Evolutionary conservation across 2,888 invertebrate genomes (phyloP), one percentile per base, ranked within the genome.

Genomic region (Sepioteuthis lessoniana): DNA sequence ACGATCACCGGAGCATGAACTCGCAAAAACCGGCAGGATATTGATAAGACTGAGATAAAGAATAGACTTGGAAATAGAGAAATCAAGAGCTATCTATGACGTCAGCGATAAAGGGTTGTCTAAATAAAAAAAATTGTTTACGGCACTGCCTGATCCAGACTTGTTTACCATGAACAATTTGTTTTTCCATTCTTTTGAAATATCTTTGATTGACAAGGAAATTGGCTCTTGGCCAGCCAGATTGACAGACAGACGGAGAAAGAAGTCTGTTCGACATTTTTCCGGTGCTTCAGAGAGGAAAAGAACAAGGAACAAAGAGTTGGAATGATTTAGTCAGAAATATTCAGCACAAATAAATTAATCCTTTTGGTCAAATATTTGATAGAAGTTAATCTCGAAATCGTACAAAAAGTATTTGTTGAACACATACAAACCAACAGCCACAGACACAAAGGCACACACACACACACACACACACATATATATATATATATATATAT

Each of bases 111-210:
- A n/a, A 31, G 76, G 76, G 76, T n/a, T 76, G 76, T 76, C 76
- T 19, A 8, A n/a, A 76, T 76, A n/a, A n/a, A 76, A 76, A n/a
- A 76, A n/a, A 25, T 76, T 76, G 76, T 76, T 76, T 76, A 76
- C 76, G 76, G n/a, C 76, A 4, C 10, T 76, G 76, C 76, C n/a
- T 76, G 16, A 76, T 76, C 76, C 76, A 76, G 76, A 76, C 76
- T 76, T 76, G 76, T 76, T 76, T 76, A 76, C 76, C 13, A 76
- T 76, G 76, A 76, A n/a, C 76, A 76, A 76, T 76, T 76, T 76
- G n/a, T 76, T 76, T 76, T 76, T 76, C 76, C 76, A 76, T 76
- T 76, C 76, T 76, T 76, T 76, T 76, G 76, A 76, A 76, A 76
- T 76, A n/a, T 76, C n/a, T 76, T 76, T 76, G 76, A 76, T 76